Evolutionary conservation across 2,797 vertebrate genomes (phyloP), one percentile per base, ranked within the genome.

Genomic region (Vireo griseus): DNA sequence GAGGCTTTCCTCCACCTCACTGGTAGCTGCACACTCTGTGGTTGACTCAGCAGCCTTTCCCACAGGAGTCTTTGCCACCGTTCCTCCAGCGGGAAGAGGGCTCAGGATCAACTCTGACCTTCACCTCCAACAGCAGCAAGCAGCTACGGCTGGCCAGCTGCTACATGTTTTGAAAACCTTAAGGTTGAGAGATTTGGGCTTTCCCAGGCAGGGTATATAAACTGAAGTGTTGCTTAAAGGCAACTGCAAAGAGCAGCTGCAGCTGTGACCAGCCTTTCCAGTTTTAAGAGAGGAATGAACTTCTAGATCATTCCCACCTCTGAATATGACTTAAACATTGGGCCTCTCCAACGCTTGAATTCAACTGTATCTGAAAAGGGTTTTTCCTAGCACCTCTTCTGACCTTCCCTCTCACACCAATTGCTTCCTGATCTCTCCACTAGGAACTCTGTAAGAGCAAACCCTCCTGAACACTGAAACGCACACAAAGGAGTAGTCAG

Each of bases 21-120:
- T 84, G 79, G 79, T 94, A 94, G 91, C 92, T 3, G 1, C 69
- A 71, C 7, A 2, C 82, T 69, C 75, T 57, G 42, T 35, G 51
- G 76, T 81, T 94, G 95, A 94, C 96, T 97, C 95, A 95, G 92
- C 95, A 95, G 87, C 91, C 82, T 90, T 95, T 96, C 92, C 94
- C 92, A 95, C 68, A 95, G 87, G 39, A 80, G 68, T 22, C 84
- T 87, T 66, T 93, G 75, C 75, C 87, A 81, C 85, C 0, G 0
- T 44, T 83, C 40, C 66, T 86, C 37, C 87, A 90, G 62, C 0
- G 0, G 54, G 48, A 88, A 94, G n/a, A 84, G 72, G 31, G 58
- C 76, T 97, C 91, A 92, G 31, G 58, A 83, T 69, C 62, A 72
- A 65, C 87, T 86, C 87, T 73, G 89, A 94, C 91, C 91, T 92